Conservation (phyloP, 2,797 vertebrate genomes). For the Sebastes nivosus region DNA sequence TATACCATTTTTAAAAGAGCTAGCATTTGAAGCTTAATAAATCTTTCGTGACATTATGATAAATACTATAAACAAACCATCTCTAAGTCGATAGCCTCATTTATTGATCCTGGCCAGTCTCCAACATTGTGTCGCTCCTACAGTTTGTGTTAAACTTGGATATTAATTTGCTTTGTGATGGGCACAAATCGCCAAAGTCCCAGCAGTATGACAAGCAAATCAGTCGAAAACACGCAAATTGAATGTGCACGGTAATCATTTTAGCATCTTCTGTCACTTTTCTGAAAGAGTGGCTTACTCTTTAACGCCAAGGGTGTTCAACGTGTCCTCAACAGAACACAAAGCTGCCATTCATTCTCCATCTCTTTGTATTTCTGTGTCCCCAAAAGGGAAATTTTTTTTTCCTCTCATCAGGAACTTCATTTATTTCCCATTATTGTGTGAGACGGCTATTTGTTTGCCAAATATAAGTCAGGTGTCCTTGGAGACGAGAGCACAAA, state of each 20-base stretch:
- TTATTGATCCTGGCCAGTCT: background rate
- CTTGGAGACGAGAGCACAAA: conserved; percentile 66
- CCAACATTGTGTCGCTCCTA: background rate
- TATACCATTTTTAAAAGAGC: background rate
- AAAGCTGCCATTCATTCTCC: conserved; percentile 57
- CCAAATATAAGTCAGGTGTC: conserved; percentile 65
- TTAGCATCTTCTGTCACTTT: conserved; percentile 8
- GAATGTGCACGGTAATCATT: background rate
- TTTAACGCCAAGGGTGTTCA: conserved; percentile 10
- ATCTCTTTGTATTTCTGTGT: conserved; percentile 37
- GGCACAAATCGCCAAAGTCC: background rate
- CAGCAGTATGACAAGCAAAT: background rate
- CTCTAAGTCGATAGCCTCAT: background rate
- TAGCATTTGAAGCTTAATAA: background rate
- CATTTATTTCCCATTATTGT: conserved; percentile 67
- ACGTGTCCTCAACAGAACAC: conserved; percentile 25
- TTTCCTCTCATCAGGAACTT: conserved; percentile 53
- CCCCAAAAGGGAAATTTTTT: conserved; percentile 40
- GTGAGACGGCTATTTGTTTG: conserved; percentile 54
- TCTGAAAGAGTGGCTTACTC: background rate
- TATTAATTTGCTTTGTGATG: background rate
- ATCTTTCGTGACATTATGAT: background rate
- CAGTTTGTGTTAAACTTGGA: background rate
- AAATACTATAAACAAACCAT: background rate
- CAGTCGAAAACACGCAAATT: background rate